Evolutionary conservation across 2,797 vertebrate species (phyloP).

Genomic region (Discoglossus pictus): DNA sequence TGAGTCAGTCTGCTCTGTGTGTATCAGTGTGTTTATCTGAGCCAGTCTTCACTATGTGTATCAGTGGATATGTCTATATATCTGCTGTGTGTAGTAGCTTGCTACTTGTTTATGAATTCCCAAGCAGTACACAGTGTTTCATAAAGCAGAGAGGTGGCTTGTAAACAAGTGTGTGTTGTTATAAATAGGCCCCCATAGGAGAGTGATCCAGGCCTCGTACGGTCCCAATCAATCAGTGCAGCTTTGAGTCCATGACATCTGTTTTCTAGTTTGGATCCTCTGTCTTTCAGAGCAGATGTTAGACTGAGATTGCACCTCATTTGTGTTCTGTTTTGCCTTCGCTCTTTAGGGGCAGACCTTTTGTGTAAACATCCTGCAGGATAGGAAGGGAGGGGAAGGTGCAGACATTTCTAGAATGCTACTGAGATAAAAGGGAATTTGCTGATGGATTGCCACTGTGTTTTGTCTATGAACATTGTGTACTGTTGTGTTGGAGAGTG

Average conservation of each 20-base stretch:
- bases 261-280: conserved; percentile 11
- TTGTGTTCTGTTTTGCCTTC: conserved; percentile 6
- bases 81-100: too few relatives aligned
- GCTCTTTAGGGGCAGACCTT: conserved; percentile 4
- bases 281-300: conserved; percentile 11
- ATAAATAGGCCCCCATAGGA: conserved; percentile 12
- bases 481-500: not conserved
- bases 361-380: conserved; percentile 27
- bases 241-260: not conserved
- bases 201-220: not conserved
- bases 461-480: not conserved
- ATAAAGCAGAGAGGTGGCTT: too few relatives aligned
- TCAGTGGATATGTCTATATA: too few relatives aligned
- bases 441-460: not conserved
- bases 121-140: too few relatives aligned
- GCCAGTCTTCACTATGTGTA: too few relatives aligned
- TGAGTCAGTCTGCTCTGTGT: too few relatives aligned
- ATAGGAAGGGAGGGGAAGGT: conserved; percentile 12
- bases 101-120: too few relatives aligned
- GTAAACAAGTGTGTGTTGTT: conserved; percentile 16
- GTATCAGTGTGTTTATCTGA: too few relatives aligned
- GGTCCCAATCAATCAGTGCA: not conserved
- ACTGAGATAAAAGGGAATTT: conserved; percentile 20
- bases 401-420: not conserved
- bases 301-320: conserved; percentile 12